phyloP scores from a whole-genome alignment of 37 sponge, comb jelly and placozoan genomes.

The Axinella damicornis region DNA sequence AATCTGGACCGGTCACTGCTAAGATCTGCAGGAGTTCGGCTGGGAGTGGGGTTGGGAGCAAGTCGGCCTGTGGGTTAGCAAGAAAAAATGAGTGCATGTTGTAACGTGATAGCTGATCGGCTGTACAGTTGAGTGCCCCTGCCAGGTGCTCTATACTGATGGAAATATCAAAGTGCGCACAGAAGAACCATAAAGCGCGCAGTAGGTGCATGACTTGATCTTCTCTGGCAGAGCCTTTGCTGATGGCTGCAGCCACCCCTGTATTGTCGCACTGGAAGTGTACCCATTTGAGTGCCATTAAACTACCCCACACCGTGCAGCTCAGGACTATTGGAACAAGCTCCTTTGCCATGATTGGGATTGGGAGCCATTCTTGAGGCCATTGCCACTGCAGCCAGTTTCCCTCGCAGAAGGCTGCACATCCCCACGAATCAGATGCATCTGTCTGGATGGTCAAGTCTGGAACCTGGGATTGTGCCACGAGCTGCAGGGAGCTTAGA shows the following conservation, averaged over 20 bases:
- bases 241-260: constrained; percentile 2
- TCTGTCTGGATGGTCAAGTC: constrained; percentile 9
- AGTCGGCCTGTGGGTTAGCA: constrained; percentile 9
- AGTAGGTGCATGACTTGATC: constrained; percentile 31
- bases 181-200: constrained; percentile 18
- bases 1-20: constrained; percentile 15
- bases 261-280: constrained; percentile 38
- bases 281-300: neutral
- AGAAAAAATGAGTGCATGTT: constrained; percentile 8
- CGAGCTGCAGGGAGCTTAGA: constrained; percentile 4
- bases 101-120: constrained; percentile 25
- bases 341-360: constrained; percentile 38
- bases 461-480: neutral
- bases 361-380: neutral
- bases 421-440: constrained; percentile 52
- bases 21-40: neutral
- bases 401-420: neutral
- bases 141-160: neutral
- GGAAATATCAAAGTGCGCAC: neutral
- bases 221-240: constrained; percentile 2
- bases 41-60: constrained; percentile 4
- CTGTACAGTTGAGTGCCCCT: constrained; percentile 11
- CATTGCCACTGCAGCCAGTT: constrained; percentile 38
- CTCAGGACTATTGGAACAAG: constrained; percentile 25
- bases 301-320: constrained; percentile 26